Base-by-base conservation (phyloP, 2,888 invertebrate genomes). In the Lapara coniferarum region DNA sequence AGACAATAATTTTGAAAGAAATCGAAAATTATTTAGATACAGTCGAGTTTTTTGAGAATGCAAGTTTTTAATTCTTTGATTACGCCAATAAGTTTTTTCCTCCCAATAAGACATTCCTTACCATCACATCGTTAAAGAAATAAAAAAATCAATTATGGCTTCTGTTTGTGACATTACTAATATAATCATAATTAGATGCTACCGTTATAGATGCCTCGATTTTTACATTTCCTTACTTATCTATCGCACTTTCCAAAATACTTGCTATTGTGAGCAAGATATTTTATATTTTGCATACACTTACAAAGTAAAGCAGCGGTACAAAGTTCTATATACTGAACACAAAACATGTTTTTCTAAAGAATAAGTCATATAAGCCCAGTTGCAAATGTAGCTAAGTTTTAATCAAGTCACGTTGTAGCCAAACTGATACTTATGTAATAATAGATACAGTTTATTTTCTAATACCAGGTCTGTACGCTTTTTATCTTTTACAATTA, bases 341-440 rank as follows among this genome's bases (percentile, higher is more conserved):
- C 53, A 53, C 53, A 56, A 55, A 58, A 58, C 13, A 58, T 58
- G n/a, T 58, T 16, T 59, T 44, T 58, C 14, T 37, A 58, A 37
- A 58, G n/a, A 58, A 37, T 37, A 58, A 37, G 13, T 58, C 6
- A 30, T 58, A 7, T 53, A 53, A 6, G 10, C 53, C 57, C 46
- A n/a, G 46, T 46, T 59, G 44, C 59, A 19, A 58, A 59, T 19
- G 44, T 46, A 16, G 46, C 59, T 44, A 59, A 59, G 5, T 46
- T 30, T 37, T 37, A 2, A 1, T 44, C 57, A 44, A 30, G 30
- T 37, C 53, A 37, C n/a, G 13, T n/a, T 7, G 13, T 37, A 37
- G n/a, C n/a, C 14, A 58, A 30, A 58, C n/a, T 53, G 8, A 53
- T 8, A 16, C n/a, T 10, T 58, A 44, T 58, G 16, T 16, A 55